A percentile compares a stretch with the other conserved stretches of the same genome.
Conservation (phyloP, 1,140 invertebrate genomes). For the Atopsyche davidsoni region DNA sequence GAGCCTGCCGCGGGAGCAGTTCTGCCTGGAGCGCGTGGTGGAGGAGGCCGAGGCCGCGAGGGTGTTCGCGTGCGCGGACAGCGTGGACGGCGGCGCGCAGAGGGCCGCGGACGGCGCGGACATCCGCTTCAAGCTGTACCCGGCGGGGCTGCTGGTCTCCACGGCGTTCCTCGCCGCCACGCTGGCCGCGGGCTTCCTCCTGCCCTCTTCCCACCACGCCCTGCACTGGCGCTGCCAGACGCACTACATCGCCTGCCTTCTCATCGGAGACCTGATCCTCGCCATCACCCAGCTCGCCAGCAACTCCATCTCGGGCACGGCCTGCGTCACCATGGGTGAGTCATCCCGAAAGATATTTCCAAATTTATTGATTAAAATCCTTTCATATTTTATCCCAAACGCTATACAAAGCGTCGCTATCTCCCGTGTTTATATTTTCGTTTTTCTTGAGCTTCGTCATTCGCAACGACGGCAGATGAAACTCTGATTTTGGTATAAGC, state of each 20-base stretch:
- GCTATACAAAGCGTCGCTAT: too few relatives aligned
- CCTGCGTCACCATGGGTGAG: constrained; percentile 63
- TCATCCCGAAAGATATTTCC: constrained; percentile 24
- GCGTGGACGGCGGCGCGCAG: constrained; percentile 40
- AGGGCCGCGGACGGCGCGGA: constrained; percentile 39
- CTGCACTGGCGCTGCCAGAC: constrained; percentile 81
- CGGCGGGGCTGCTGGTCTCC: constrained; percentile 67
- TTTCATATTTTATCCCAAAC: not conserved
- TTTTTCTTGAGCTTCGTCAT: too few relatives aligned
- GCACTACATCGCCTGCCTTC: constrained; percentile 71
- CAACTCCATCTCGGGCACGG: constrained; percentile 48
- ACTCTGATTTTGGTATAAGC: too few relatives aligned
- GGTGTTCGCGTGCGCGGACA: constrained; percentile 59
- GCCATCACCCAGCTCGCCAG: constrained; percentile 64
- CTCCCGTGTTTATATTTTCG: too few relatives aligned
- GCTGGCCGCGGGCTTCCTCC: constrained; percentile 63
- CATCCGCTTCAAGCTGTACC: constrained; percentile 61
- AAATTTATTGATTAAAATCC: not conserved
- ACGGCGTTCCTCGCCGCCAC: constrained; percentile 72
- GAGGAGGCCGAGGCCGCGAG: constrained; percentile 47
- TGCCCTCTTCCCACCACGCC: constrained; percentile 74
- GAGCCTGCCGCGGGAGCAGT: constrained; percentile 46
- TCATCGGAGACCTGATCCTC: constrained; percentile 69
- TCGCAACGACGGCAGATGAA: too few relatives aligned
- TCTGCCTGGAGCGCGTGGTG: constrained; percentile 56